Base-by-base conservation (phyloP, 2,888 invertebrate species). In the Yponomeuta sedellus region DNA sequence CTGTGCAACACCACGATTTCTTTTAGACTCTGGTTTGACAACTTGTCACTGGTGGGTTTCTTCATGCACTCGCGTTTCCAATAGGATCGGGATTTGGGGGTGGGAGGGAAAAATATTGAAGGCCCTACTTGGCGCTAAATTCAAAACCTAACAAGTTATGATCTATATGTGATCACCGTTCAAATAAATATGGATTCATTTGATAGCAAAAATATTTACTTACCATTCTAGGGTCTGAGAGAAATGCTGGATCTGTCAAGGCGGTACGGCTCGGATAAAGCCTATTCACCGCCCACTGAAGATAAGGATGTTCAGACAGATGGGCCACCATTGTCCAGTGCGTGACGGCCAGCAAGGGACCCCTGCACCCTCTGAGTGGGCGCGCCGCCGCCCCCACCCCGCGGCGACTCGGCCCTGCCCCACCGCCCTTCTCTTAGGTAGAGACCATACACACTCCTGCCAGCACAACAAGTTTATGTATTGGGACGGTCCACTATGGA, bases 171-270 rank as follows among this genome's bases (percentile, higher is more conserved):
- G 34, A 34, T 34, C 34, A 34, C 3, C 10, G 6, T 34, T 8
- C 34, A 34, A 34, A 25, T 25, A 25, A 25, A 25, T 25, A 25
- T 25, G 25, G 34, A 34, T 34, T 6, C 5, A 34, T 34, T 8
- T 34, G 6, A 34, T 34, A 34, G 5, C 5, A 34, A 5, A 34
- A 34, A 34, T 34, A 8, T 34, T 34, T 6, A 34, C 34, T 34
- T 6, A 34, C 34, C 34, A 20, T 81, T 84, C 5, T 83, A 95
- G 94, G 96, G 96, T 40, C 88, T 98, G 72, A 92, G 97, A 70
- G 97, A 98, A 86, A 92, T 98, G 83, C 85, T 98, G 70, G 94
- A 96, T 81, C 94, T 97, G 68, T 96, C 96, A 0, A 93, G 94
- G 76, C 94, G 95, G 82, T 95, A 94, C 75, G 96, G 95, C 8